phyloP scores from a whole-genome alignment of 2,888 invertebrate species.

The Crocallis elinguaria region DNA sequence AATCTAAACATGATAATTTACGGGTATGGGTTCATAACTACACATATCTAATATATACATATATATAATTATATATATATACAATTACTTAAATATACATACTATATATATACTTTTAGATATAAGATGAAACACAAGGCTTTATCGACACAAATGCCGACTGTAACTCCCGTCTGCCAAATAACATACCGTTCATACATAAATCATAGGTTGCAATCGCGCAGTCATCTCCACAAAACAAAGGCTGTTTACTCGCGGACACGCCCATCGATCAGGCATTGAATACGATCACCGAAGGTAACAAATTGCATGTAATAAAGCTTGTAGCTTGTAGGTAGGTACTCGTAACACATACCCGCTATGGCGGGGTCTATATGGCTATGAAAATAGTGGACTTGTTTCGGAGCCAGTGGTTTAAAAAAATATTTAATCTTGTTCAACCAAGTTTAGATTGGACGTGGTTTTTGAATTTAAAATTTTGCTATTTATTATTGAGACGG shows the following conservation, averaged over 20 bases:
- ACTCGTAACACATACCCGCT: too few relatives aligned
- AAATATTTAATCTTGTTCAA: not conserved
- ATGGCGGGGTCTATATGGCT: slow-evolving; percentile 19
- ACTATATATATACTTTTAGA: too few relatives aligned
- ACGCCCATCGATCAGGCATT: slow-evolving; percentile 38
- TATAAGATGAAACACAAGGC: too few relatives aligned
- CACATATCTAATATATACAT: too few relatives aligned
- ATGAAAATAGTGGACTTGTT: slow-evolving; percentile 6
- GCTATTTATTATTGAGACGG: too few relatives aligned
- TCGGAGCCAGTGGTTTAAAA: too few relatives aligned
- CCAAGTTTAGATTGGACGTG: too few relatives aligned
- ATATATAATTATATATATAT: too few relatives aligned
- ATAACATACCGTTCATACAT: slow-evolving; percentile 4
- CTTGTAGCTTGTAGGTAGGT: slow-evolving; percentile 37
- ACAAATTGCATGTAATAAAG: slow-evolving; percentile 47
- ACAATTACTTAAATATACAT: too few relatives aligned
- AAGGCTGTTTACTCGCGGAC: slow-evolving; percentile 32
- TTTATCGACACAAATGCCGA: not conserved
- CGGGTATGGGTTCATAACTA: too few relatives aligned
- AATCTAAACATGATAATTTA: too few relatives aligned
- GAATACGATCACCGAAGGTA: slow-evolving; percentile 37
- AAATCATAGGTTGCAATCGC: slow-evolving; percentile 11
- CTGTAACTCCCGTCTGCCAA: not conserved
- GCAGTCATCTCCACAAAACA: slow-evolving; percentile 37
- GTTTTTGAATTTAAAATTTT: too few relatives aligned